phyloP scores from a whole-genome alignment of 2,888 invertebrate genomes.

The Alloscopus bannaensis region DNA sequence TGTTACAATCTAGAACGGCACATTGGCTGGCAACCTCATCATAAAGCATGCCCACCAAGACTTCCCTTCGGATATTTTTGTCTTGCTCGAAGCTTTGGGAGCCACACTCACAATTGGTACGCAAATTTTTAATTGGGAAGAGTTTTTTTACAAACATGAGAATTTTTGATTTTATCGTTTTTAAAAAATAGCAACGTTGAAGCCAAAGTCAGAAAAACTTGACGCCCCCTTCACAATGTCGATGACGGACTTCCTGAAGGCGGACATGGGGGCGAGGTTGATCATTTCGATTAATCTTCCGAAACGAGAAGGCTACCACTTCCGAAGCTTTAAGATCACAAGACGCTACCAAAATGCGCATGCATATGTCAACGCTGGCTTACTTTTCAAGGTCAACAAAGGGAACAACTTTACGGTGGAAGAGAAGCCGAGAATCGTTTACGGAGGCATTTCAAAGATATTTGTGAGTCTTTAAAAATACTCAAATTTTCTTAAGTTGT shows the following conservation, averaged over 20 bases:
- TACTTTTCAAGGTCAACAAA: conserved; percentile 62
- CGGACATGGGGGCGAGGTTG: conserved; percentile 61
- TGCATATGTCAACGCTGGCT: conserved; percentile 69
- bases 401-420: conserved; percentile 12
- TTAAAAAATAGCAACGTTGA: background rate
- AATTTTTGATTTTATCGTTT: conserved; percentile 1
- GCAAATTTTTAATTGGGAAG: background rate
- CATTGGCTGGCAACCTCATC: conserved; percentile 84
- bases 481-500: background rate
- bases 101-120: conserved; percentile 74
- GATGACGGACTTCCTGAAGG: conserved; percentile 58
- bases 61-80: conserved; percentile 84
- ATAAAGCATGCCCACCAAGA: conserved; percentile 82
- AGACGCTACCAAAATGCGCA: conserved; percentile 68
- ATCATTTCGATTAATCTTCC: conserved; percentile 60
- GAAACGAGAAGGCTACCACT: conserved; percentile 53
- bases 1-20: conserved; percentile 76
- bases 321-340: conserved; percentile 68
- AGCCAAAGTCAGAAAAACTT: conserved; percentile 5
- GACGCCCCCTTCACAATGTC: conserved; percentile 11
- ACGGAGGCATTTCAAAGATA: conserved; percentile 59
- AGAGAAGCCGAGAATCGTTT: conserved; percentile 61
- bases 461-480: conserved; percentile 40
- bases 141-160: background rate
- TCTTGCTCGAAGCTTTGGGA: conserved; percentile 77